A percentile compares a stretch with the other conserved stretches of the same genome.
Conservation (phyloP, 2,888 invertebrate species). For the Platerodrilus igneus region DNA sequence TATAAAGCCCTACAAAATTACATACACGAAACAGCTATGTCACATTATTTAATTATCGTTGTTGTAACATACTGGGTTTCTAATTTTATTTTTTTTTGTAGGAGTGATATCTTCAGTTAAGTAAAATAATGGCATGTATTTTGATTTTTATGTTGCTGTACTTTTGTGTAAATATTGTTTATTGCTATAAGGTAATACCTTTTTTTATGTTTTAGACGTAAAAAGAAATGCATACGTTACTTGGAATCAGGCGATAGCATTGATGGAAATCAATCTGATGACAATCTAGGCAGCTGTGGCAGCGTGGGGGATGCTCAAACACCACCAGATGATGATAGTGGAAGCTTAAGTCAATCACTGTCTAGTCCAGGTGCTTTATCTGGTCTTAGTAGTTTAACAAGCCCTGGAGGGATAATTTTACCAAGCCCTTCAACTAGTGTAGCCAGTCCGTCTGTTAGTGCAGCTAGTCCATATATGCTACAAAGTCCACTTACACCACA, state of each 20-base stretch:
- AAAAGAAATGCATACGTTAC: slow-evolving; percentile 95
- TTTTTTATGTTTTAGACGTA: slow-evolving; percentile 78
- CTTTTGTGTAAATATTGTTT: no score
- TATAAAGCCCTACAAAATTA: no score
- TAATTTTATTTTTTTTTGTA: no score
- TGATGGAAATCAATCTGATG: slow-evolving; percentile 62
- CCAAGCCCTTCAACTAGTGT: slow-evolving; percentile 74
- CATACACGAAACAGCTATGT: no score
- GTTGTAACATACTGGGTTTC: no score
- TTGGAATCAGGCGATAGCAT: slow-evolving; percentile 75
- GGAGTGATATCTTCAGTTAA: no score
- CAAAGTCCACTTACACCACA: slow-evolving; percentile 49
- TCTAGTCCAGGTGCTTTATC: slow-evolving; percentile 61
- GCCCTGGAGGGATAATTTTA: slow-evolving; percentile 63
- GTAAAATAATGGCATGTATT: slow-evolving; percentile 16
- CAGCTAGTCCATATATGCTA: slow-evolving; percentile 57
- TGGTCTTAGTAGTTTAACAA: slow-evolving; percentile 64
- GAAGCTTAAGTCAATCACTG: slow-evolving; percentile 58
- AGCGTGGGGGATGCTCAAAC: slow-evolving; percentile 70
- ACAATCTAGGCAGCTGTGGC: slow-evolving; percentile 74
- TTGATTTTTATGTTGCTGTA: slow-evolving; percentile 8
- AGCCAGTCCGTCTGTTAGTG: slow-evolving; percentile 59
- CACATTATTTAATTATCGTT: no score
- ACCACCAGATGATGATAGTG: slow-evolving; percentile 62
- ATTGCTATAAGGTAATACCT: no score